phyloP scores from a whole-genome alignment of 2,888 invertebrate species.

The Lumbricus terrestris region DNA sequence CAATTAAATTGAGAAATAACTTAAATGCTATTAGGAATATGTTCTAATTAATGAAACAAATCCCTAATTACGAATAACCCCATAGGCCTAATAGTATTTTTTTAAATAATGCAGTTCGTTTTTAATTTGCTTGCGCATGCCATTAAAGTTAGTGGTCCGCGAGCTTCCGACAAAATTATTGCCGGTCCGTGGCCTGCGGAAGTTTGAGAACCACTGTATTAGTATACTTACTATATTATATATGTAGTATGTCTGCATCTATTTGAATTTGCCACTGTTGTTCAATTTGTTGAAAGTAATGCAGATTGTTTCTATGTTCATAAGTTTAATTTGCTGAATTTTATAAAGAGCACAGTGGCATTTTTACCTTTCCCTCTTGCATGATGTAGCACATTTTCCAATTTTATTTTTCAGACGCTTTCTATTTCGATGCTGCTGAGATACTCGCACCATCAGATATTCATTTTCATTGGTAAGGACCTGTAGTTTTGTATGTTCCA shows the following conservation, averaged over 20 bases:
- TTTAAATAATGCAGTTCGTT: too few relatives aligned
- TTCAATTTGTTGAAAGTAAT: not conserved
- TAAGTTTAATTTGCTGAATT: not conserved
- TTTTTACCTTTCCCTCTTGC: not conserved
- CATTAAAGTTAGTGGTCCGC: too few relatives aligned
- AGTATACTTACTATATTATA: too few relatives aligned
- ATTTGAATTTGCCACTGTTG: not conserved
- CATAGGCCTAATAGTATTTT: too few relatives aligned
- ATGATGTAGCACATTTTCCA: not conserved
- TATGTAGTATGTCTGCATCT: not conserved
- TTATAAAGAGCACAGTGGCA: not conserved
- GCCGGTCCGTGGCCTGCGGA: too few relatives aligned
- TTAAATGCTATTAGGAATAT: too few relatives aligned
- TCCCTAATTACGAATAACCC: too few relatives aligned
- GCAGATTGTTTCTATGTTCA: not conserved
- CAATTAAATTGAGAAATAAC: too few relatives aligned
- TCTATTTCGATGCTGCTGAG: conserved; percentile 95
- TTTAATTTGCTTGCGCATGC: too few relatives aligned
- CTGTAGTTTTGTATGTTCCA: not conserved
- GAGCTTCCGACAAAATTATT: too few relatives aligned
- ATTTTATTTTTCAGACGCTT: conserved; percentile 77
- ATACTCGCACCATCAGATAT: conserved; percentile 99
- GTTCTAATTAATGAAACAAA: too few relatives aligned
- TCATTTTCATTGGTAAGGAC: conserved; percentile 91
- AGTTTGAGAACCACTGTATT: too few relatives aligned